Evolutionary conservation across 2,888 invertebrate genomes (phyloP), one percentile per base, ranked within the genome.

Genomic region (Horisme vitalbata): DNA sequence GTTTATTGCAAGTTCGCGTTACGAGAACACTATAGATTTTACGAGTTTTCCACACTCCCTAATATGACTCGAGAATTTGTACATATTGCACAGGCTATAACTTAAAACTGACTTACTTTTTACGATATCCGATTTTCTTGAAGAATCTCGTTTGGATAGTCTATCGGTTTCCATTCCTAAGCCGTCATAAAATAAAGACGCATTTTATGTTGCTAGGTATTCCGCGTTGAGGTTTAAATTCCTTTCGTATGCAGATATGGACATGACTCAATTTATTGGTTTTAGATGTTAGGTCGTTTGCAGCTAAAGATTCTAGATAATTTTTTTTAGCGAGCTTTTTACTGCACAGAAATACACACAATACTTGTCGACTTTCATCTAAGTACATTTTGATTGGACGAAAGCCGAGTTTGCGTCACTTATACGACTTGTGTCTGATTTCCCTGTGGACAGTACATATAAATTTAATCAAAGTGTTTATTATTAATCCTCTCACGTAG

Each of bases 21-120:
- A 67, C 56, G 57, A 58, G 55, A 68, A 71, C 65, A 68, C 59
- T 65, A 62, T 59, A 61, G 59, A 68, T 55, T 81, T 81, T 83
- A 83, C 67, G 75, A 74, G 59, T 68, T 67, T 70, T 71, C 68
- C 62, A 68, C 73, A 70, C 72, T 68, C 65, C 67, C 68, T 72
- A 69, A 69, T 71, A 72, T 66, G 67, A 69, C 63, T 68, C 55
- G 68, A 68, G 70, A 80, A 78, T 77, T 78, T 78, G 76, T 77
- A 74, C 71, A 71, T 71, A 68, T 67, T 71, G 60, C 71, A 55
- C 52, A 61, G 63, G 68, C 69, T 53, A 71, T 75, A 75, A 76
- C 68, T 69, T 69, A 68, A 74, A 71, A 73, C 63, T 59, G 63
- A 61, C 54, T 64, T 61, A 58, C 62, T 60, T 67, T 82, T 82